Percentiles rank a stretch among this genome's conserved stretches.
phyloP scores from a whole-genome alignment of 2,888 invertebrate genomes.

The Branchipolynoe longqiensis region DNA sequence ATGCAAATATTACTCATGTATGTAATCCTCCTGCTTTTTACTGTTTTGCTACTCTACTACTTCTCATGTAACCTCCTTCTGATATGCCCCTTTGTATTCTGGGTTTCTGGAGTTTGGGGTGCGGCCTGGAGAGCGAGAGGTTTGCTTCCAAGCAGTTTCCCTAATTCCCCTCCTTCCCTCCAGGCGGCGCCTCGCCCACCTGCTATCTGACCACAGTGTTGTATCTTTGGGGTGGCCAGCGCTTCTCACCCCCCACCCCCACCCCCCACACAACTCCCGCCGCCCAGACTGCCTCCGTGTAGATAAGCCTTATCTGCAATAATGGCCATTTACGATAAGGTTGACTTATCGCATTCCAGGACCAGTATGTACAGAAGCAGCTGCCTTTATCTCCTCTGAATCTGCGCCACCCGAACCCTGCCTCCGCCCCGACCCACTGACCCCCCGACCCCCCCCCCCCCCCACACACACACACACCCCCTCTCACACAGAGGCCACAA shows the following conservation, averaged over 20 bases:
- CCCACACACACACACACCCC: no score
- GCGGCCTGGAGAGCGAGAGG: no score
- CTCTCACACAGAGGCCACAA: no score
- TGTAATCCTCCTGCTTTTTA: no score
- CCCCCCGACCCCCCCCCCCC: no score
- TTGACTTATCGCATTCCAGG: background rate
- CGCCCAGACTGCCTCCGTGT: background rate
- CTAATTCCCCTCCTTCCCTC: no score
- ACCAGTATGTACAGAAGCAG: constrained; percentile 7
- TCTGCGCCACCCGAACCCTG: no score
- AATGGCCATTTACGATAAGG: constrained; percentile 6
- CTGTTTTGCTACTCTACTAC: background rate
- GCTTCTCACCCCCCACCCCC: background rate
- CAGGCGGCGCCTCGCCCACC: no score
- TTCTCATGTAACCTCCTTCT: background rate
- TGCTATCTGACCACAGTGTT: background rate
- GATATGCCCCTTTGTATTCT: no score
- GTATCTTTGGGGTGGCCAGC: background rate
- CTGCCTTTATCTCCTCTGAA: constrained; percentile 9
- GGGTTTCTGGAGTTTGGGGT: background rate
- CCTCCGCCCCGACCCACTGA: no score
- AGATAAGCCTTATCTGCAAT: background rate
- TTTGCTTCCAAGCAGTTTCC: no score
- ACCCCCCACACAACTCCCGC: background rate
- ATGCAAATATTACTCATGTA: no score